Evolutionary conservation across 2,113 vertebrate genomes (phyloP).

Genomic region (Hiodon tergisus): DNA sequence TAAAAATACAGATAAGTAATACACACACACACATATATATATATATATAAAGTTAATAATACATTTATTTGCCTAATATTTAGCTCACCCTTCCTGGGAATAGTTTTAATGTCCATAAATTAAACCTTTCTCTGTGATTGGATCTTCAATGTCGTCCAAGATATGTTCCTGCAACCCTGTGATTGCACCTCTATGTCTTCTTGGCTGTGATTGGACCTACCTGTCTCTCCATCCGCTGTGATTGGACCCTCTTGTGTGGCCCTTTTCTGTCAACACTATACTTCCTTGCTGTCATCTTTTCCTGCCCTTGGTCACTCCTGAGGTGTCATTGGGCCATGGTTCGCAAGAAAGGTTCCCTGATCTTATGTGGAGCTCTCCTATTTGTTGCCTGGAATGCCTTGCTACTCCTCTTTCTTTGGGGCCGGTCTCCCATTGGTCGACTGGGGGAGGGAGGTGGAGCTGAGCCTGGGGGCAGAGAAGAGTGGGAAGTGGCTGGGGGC

Average conservation of each 20-base stretch:
- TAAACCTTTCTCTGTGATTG: constrained; percentile 21
- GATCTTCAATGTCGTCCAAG: constrained; percentile 3
- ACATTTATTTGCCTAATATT: neutral
- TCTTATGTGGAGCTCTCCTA: constrained; percentile 79
- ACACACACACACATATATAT: no score
- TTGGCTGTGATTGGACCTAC: neutral
- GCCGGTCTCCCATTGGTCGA: constrained; percentile 64
- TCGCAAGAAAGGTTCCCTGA: constrained; percentile 79
- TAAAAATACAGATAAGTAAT: neutral
- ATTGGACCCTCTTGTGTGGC: neutral
- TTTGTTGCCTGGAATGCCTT: constrained; percentile 88
- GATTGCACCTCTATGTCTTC: neutral
- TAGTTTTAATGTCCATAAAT: neutral
- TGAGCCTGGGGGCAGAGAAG: constrained; percentile 60
- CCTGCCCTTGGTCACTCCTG: constrained; percentile 35
- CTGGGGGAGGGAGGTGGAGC: constrained; percentile 54
- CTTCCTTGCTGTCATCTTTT: constrained; percentile 37
- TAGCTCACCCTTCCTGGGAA: neutral
- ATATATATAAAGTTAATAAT: no score
- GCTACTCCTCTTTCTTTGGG: constrained; percentile 87
- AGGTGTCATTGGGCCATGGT: constrained; percentile 76
- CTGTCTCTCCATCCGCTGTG: neutral
- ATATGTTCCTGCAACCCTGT: constrained; percentile 24
- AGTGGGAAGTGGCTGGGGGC: constrained; percentile 50
- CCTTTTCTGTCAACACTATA: constrained; percentile 4